phyloP scores from a whole-genome alignment of 2,888 invertebrate species.

The Scrobipalpa costella region DNA sequence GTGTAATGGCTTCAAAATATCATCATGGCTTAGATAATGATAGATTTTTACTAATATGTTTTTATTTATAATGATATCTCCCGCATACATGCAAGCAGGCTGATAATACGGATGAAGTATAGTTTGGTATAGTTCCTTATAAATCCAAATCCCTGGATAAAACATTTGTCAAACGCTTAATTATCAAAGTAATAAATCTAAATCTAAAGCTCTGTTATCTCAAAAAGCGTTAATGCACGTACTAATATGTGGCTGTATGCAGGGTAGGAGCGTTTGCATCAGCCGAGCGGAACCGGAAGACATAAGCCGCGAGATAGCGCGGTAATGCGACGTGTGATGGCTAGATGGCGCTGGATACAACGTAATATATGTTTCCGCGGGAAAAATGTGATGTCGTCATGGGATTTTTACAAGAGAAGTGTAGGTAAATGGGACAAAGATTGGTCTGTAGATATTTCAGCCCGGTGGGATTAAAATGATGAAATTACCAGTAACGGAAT shows the following conservation, averaged over 20 bases:
- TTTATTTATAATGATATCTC: too few relatives aligned
- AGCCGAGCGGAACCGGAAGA: constrained; percentile 25
- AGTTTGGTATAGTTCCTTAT: too few relatives aligned
- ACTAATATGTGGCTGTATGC: constrained; percentile 28
- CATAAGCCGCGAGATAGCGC: constrained; percentile 27
- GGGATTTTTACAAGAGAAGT: constrained; percentile 4
- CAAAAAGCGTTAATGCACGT: constrained; percentile 11
- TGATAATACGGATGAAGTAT: too few relatives aligned
- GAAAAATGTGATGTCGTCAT: constrained; percentile 10
- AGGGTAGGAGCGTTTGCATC: constrained; percentile 32
- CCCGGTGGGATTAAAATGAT: too few relatives aligned
- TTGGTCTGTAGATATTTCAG: too few relatives aligned
- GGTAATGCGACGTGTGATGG: constrained; percentile 27
- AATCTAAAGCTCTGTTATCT: constrained; percentile 13
- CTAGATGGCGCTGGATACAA: constrained; percentile 24
- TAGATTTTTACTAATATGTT: too few relatives aligned
- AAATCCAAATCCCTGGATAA: background rate
- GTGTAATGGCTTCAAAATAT: too few relatives aligned
- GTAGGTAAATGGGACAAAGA: background rate
- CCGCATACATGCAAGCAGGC: too few relatives aligned
- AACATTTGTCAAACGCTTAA: background rate
- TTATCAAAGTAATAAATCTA: constrained; percentile 15
- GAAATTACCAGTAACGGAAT: too few relatives aligned
- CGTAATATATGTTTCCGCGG: constrained; percentile 18
- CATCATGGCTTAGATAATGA: too few relatives aligned